phyloP scores from a whole-genome alignment of 2,888 invertebrate genomes.

The Rhagonycha lutea region DNA sequence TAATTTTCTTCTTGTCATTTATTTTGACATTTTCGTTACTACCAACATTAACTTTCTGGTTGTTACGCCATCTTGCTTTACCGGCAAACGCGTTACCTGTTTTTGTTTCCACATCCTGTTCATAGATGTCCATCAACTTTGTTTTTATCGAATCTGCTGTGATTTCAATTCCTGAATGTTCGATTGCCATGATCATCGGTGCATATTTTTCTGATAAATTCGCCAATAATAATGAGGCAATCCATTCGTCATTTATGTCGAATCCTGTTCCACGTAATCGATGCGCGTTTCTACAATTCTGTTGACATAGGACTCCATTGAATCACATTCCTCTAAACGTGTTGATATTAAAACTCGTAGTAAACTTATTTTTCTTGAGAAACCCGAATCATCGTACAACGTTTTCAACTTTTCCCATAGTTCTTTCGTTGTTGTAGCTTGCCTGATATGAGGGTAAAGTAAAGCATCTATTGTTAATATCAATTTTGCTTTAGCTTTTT shows the following conservation, averaged over 20 bases:
- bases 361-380: constrained; percentile 4
- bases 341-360: constrained; percentile 4
- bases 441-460: no score
- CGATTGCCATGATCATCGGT: not conserved
- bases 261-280: not conserved
- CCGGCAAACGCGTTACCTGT: no score
- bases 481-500: no score
- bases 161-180: not conserved
- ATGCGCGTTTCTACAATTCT: constrained; percentile 21
- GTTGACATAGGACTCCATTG: constrained; percentile 39
- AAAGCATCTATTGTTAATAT: no score
- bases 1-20: no score
- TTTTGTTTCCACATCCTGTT: no score
- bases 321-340: constrained; percentile 35
- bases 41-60: no score
- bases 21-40: no score
- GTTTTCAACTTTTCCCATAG: constrained; percentile 18
- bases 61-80: no score
- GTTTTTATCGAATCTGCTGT: constrained; percentile 11
- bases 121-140: constrained; percentile 19
- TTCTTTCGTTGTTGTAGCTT: not conserved
- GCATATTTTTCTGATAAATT: not conserved
- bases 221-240: not conserved
- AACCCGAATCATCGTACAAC: constrained; percentile 21
- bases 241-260: not conserved